These are phyloP conservation scores for Aurelia sp. DNA, from an alignment of 30 jellyfish, hydroid and myxozoan genomes.

Conservation along the genomic window DNA sequence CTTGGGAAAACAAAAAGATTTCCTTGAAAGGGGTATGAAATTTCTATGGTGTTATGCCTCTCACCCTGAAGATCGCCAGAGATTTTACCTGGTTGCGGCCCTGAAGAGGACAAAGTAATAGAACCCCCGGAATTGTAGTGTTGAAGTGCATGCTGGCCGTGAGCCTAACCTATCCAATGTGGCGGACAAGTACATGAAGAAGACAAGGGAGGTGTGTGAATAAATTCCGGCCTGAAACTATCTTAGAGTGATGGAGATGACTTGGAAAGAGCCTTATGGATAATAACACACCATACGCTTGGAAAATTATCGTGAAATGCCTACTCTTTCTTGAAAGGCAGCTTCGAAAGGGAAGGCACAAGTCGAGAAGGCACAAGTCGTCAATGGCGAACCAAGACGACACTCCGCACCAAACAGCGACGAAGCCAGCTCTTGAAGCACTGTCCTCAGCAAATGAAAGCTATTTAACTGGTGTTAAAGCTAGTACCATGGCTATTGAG, in stretches of 20 bases:
- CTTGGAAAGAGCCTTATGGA: conserved; percentile 77
- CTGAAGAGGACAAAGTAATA: not conserved
- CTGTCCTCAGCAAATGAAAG: conserved; percentile 13
- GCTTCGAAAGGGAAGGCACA: conserved; percentile 64
- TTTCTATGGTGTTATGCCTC: no score
- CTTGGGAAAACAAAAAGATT: no score
- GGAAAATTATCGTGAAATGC: conserved; percentile 54
- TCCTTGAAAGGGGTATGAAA: no score
- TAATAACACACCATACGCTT: conserved; percentile 23
- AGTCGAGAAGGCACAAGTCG: conserved; percentile 25
- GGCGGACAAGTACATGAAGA: conserved; percentile 48
- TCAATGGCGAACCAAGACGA: conserved; percentile 71
- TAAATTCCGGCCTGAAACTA: not conserved
- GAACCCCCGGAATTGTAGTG: conserved; percentile 33
- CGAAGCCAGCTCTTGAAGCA: conserved; percentile 20
- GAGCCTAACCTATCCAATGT: conserved; percentile 74
- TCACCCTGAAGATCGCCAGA: no score
- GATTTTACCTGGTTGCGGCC: no score
- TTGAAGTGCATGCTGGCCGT: conserved; percentile 74
- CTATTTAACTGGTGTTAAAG: conserved; percentile 23
- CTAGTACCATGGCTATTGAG: conserved; percentile 5
- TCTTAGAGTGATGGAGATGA: conserved; percentile 51
- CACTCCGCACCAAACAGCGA: conserved; percentile 43
- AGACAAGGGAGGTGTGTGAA: conserved; percentile 59
- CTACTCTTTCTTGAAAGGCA: conserved; percentile 71